Evolutionary conservation across 2,113 vertebrate genomes (phyloP), one percentile per base, ranked within the genome.

Genomic region (Platichthys stellatus): DNA sequence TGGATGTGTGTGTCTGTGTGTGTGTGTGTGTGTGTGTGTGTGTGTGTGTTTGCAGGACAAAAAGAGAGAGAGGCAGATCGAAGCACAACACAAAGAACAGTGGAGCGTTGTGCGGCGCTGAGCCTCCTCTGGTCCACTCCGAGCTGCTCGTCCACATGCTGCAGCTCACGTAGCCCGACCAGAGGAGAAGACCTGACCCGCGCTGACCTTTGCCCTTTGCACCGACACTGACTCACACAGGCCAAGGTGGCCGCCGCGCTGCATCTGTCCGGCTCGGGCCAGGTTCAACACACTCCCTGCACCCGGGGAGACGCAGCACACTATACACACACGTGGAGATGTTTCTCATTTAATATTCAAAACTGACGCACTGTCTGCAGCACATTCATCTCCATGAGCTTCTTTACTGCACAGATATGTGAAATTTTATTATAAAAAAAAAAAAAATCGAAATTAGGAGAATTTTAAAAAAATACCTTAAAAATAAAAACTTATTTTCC

Each of bases 41-140:
- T 80, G 79, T 77, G 79, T 69, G 81, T 82, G 82, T 64, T 43
- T 73, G 75, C 58, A 43, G 72, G 65, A 53, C 71, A 63, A 12
- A 62, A 70, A 86, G 87, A 73, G 58, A 72, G 70, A 68, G 63
- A 72, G 83, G 4, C 69, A 82, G 75, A 68, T 62, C 79, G 78
- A 63, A 78, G 79, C 72, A 65, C 81, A 82, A 69, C 89, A 89
- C 85, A 69, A 81, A 86, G 90, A 92, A 94, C 92, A 94, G 92
- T 91, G 81, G 83, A 87, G 89, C 88, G 86, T 92, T 94, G 91
- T 94, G 78, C 67, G 64, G 71, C 3, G 62, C 72, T 43, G 74
- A 77, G 89, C 72, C 85, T 85, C 76, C 82, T 83, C 80, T 26
- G 60, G 81, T 71, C 43, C 62, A 56, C 68, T 68, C 35, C 0